These are phyloP conservation scores for Agelaius phoeniceus DNA, from an alignment of 2,113 vertebrate species.

Conservation along the genomic window DNA sequence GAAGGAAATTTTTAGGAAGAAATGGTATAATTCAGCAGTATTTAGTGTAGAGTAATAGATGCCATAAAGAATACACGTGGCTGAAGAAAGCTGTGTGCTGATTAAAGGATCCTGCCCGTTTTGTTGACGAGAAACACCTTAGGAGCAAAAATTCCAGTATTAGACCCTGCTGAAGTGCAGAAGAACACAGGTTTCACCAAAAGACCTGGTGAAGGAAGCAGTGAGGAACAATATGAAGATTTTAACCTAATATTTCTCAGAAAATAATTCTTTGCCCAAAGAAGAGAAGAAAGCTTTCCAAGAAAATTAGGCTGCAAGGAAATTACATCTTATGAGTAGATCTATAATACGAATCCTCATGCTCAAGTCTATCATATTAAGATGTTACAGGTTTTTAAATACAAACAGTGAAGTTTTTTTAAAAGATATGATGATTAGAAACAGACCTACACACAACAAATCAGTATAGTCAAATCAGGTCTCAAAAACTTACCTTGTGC, in stretches of 20 bases:
- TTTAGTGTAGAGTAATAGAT: background rate
- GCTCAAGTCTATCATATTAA: background rate
- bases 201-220: background rate
- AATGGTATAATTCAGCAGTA: background rate
- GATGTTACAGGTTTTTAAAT: background rate
- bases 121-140: background rate
- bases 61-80: background rate
- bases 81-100: background rate
- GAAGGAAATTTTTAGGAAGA: background rate
- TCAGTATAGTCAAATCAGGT: background rate
- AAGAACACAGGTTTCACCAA: background rate
- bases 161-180: background rate
- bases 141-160: background rate
- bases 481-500: background rate
- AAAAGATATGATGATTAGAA: background rate
- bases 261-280: background rate
- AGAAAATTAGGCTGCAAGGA: background rate
- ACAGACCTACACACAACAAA: background rate
- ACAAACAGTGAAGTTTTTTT: background rate
- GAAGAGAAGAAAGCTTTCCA: background rate
- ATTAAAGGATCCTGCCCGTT: background rate
- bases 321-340: background rate
- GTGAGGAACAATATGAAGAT: background rate
- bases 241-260: background rate
- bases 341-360: background rate